These are phyloP conservation scores for Salminus brasiliensis DNA, from an alignment of 2,113 vertebrate genomes.

Conservation along the genomic window DNA sequence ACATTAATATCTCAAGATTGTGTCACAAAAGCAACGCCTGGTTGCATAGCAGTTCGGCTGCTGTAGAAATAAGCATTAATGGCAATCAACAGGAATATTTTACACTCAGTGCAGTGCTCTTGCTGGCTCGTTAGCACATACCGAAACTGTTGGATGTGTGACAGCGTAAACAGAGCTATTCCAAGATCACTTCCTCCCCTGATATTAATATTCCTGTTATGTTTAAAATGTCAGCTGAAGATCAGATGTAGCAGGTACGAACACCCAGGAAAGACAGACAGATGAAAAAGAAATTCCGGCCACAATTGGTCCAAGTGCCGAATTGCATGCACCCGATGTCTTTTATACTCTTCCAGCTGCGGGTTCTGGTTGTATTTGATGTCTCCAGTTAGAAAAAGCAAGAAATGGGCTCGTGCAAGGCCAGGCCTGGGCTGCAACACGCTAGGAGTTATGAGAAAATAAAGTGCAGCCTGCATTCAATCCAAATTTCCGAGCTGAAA, in stretches of 20 bases:
- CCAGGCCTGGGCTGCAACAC: background rate
- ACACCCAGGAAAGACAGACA: background rate
- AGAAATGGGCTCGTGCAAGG: background rate
- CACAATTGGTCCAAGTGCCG: background rate
- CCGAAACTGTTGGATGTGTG: background rate
- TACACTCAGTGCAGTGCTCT: background rate
- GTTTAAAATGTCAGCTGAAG: background rate
- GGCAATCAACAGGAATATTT: background rate
- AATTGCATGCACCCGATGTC: no score
- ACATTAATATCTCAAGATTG: no score
- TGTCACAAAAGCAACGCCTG: background rate
- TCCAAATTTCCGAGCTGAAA: background rate
- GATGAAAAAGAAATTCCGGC: background rate
- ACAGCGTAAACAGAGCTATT: background rate
- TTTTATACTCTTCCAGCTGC: background rate
- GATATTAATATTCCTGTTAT: background rate
- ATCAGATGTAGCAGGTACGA: background rate
- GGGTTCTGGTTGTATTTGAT: background rate
- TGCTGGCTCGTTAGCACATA: background rate
- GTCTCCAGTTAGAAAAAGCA: background rate
- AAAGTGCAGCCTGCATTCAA: background rate
- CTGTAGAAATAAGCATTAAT: background rate
- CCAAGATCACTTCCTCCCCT: background rate
- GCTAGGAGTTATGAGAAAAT: background rate
- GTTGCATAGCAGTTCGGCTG: background rate